Base-by-base conservation (phyloP, 2,797 vertebrate genomes). In the Eidolon dupreanum region DNA sequence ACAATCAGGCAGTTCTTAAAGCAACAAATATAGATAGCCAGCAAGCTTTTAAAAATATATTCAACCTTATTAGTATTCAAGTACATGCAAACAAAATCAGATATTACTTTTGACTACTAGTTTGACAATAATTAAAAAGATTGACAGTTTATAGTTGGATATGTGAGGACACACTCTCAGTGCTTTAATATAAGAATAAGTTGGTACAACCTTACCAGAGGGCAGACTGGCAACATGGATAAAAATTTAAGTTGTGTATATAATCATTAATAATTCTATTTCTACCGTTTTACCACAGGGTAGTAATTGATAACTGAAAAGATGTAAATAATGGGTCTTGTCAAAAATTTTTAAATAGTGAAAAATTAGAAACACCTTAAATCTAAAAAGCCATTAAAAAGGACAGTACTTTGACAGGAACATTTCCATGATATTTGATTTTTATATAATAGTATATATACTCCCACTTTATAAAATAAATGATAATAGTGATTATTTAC, bases 311-410 rank as follows among this genome's bases (percentile, higher is more conserved):
- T 84, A 74, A 68, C 13, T 82, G 33, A 86, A 93, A 91, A 88
- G 31, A 53, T 81, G 2, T 24, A 75, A 26, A 9, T 83, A 90
- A 91, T 24, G 79, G 26, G 11, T 83, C 22, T 49, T 93, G 3
- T 75, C 17, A 66, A 55, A 38, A 33, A 77, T 77, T 85, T 77
- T 89, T 57, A 92, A 92, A 73, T 74, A 81, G 16, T 88, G 84
- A 87, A 86, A 75, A 70, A 36, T 57, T 43, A 31, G 31, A 55
- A 90, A 81, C 38, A 87, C 22, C 6, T 70, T 68, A 85, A 84
- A 79, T 91, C 38, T 96, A 63, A 65, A 91, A 73, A 61, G n/a
- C 15, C 31, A 82, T 92, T 81, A 11, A 66, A 79, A 89, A 43
- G 49, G 9, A 41, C 13, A 53, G 10, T 41, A 73, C 20, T 79